Evolutionary conservation across 2,888 invertebrate genomes (phyloP).

Genomic region (Phortica magna): DNA sequence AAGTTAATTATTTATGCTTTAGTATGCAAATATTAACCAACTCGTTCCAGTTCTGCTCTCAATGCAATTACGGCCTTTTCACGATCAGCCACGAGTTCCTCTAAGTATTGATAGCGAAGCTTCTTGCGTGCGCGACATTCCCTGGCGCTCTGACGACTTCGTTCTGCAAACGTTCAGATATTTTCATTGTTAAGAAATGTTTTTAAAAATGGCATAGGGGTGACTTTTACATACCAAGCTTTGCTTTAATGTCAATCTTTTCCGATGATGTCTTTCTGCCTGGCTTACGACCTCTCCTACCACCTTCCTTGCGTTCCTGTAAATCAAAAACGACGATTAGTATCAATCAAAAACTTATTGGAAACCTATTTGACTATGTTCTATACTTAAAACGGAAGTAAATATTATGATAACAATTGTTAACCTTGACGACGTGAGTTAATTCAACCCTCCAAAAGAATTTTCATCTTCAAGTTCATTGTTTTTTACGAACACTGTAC

Average conservation of each 20-base stretch:
- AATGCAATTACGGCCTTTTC: conserved; percentile 94
- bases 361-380: too few species aligned
- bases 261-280: conserved; percentile 90
- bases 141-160: conserved; percentile 97
- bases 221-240: conserved; percentile 83
- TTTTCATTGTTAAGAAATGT: not conserved
- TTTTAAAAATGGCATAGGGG: too few species aligned
- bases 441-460: not conserved
- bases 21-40: conserved; percentile 77
- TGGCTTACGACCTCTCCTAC: conserved; percentile 92
- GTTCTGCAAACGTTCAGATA: conserved; percentile 81
- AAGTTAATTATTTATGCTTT: conserved; percentile 7
- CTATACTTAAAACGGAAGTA: too few species aligned
- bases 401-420: too few species aligned
- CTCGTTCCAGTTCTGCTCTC: conserved; percentile 93
- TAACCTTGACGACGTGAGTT: not conserved
- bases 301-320: conserved; percentile 85
- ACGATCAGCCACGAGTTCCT: conserved; percentile 94
- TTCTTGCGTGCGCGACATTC: conserved; percentile 98
- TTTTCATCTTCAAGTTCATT: not conserved
- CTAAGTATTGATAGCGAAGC: conserved; percentile 96
- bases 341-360: not conserved
- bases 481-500: not conserved
- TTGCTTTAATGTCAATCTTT: conserved; percentile 95
- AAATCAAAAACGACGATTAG: not conserved